A percentile compares a stretch with the other conserved stretches of the same genome.
Evolutionary conservation across 2,797 vertebrate genomes (phyloP).

Genomic region (Gallirallus australis): DNA sequence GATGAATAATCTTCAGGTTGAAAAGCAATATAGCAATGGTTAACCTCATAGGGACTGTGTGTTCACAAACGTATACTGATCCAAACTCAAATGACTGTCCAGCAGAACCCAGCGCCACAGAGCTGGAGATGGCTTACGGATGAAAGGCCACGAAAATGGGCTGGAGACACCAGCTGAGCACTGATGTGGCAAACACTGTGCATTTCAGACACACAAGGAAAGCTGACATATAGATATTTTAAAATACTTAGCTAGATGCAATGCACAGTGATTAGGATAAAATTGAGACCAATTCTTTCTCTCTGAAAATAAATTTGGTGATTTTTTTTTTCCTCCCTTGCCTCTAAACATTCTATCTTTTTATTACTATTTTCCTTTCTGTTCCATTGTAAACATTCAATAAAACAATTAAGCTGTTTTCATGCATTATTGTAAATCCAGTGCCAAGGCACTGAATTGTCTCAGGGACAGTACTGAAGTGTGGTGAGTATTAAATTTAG

Average conservation of each 20-base stretch:
- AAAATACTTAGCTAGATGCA: not conserved
- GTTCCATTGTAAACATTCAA: not conserved
- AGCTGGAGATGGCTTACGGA: not conserved
- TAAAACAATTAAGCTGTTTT: not conserved
- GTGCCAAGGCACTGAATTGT: not conserved
- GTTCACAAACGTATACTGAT: not conserved
- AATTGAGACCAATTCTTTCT: not conserved
- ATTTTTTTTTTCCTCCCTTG: too few relatives aligned
- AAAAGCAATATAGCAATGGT: not conserved
- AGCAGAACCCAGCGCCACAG: rapidly evolving
- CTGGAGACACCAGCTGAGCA: not conserved
- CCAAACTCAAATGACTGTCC: not conserved
- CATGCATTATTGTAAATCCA: not conserved
- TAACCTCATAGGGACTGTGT: not conserved
- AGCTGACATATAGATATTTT: not conserved
- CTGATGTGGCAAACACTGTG: not conserved
- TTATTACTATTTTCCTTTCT: not conserved
- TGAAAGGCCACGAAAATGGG: too few relatives aligned
- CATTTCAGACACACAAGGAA: not conserved
- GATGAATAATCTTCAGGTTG: not conserved
- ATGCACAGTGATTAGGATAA: not conserved
- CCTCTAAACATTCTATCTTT: too few relatives aligned
- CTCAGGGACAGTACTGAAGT: not conserved
- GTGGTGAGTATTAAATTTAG: not conserved
- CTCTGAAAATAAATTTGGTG: not conserved